These are phyloP conservation scores for Gopherus flavomarginatus DNA, from an alignment of 2,113 vertebrate genomes.

Conservation along the genomic window DNA sequence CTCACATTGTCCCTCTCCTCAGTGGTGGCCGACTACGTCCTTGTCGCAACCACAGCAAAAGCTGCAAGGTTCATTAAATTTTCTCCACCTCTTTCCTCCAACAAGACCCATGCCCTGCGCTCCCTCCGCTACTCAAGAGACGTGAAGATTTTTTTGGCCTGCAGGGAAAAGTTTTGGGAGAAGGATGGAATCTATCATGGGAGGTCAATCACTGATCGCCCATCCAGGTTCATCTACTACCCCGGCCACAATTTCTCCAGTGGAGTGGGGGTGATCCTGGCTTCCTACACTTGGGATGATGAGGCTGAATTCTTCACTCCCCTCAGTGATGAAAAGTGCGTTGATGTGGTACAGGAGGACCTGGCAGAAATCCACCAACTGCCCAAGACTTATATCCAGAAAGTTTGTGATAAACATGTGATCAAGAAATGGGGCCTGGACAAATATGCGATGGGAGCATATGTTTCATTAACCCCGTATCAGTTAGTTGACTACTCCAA, in stretches of 20 bases:
- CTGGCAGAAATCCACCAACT: slow-evolving; percentile 80
- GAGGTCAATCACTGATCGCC: slow-evolving; percentile 81
- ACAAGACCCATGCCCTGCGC: slow-evolving; percentile 81
- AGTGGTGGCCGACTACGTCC: slow-evolving; percentile 68
- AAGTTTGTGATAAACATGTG: slow-evolving; percentile 66
- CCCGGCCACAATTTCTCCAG: slow-evolving; percentile 84
- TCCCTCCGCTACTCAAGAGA: slow-evolving; percentile 81
- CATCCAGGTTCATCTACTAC: slow-evolving; percentile 86
- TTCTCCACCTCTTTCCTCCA: slow-evolving; percentile 73
- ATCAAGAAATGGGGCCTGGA: slow-evolving; percentile 88
- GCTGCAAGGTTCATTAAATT: slow-evolving; percentile 83
- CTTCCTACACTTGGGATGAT: slow-evolving; percentile 84
- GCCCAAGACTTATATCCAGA: slow-evolving; percentile 59
- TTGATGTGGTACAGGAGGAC: slow-evolving; percentile 76
- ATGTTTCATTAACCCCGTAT: slow-evolving; percentile 85
- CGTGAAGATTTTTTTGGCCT: slow-evolving; percentile 84
- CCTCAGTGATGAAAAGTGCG: slow-evolving; percentile 48
- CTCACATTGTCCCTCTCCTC: fast-evolving
- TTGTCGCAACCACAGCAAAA: slow-evolving; percentile 82
- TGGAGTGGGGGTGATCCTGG: slow-evolving; percentile 75
- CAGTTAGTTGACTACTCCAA: slow-evolving; percentile 75
- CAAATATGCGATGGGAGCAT: slow-evolving; percentile 78
- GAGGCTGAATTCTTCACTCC: slow-evolving; percentile 83
- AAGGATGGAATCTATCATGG: slow-evolving; percentile 81
- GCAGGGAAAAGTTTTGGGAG: slow-evolving; percentile 86